Conservation (phyloP, 2,113 vertebrate species). For the Charadrius vociferus region DNA sequence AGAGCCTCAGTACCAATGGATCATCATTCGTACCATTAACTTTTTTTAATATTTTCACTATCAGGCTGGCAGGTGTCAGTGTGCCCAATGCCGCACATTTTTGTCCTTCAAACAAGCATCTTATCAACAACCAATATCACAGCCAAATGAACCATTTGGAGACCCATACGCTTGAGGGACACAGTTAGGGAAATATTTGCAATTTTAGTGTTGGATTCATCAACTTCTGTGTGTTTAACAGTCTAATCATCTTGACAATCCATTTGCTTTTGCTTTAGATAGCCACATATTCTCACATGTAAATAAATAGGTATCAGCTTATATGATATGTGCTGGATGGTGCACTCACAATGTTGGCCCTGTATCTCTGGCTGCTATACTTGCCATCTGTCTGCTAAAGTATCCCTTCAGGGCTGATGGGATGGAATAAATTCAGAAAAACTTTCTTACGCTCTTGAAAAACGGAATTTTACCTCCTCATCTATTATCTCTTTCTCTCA, state of each 20-base stretch:
- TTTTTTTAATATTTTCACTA: background rate
- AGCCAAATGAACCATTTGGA: background rate
- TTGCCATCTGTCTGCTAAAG: background rate
- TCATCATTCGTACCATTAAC: rapidly evolving
- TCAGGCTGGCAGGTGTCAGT: background rate
- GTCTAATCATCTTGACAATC: background rate
- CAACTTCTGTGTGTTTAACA: background rate
- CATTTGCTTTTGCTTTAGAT: background rate
- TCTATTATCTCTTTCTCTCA: background rate
- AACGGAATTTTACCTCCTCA: background rate
- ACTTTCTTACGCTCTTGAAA: background rate
- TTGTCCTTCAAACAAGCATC: background rate
- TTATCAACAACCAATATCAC: too few relatives aligned
- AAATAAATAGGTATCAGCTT: background rate
- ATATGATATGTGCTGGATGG: background rate
- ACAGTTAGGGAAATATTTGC: background rate
- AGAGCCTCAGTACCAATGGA: background rate
- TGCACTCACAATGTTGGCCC: background rate
- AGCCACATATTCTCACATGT: background rate
- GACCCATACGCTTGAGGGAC: background rate
- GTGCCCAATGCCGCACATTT: background rate
- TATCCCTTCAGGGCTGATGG: background rate
- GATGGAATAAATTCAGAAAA: background rate
- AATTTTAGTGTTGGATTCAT: background rate
- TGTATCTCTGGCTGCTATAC: too few relatives aligned